phyloP scores from a whole-genome alignment of 1,140 invertebrate genomes.

The Drosophila parvula region DNA sequence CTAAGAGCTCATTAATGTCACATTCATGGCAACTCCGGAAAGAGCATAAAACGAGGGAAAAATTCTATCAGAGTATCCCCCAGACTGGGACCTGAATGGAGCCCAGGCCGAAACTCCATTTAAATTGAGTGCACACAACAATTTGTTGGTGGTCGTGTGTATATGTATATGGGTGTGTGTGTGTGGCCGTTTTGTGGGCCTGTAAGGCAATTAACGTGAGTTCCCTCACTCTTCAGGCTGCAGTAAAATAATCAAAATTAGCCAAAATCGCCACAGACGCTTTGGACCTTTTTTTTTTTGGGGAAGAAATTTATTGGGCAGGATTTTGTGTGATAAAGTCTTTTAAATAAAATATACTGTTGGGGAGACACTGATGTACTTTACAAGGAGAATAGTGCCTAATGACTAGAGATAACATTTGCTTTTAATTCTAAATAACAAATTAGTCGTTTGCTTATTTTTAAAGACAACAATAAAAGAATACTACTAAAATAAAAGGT shows the following conservation, averaged over 20 bases:
- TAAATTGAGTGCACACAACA: constrained; percentile 71
- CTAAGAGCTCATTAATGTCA: constrained; percentile 79
- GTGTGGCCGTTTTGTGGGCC: constrained; percentile 27
- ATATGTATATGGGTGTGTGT: constrained; percentile 9
- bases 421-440: neutral
- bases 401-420: too few species aligned
- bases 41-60: constrained; percentile 68
- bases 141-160: constrained; percentile 29
- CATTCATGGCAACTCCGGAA: constrained; percentile 69
- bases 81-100: constrained; percentile 6
- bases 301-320: constrained; percentile 42
- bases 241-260: constrained; percentile 81
- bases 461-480: neutral
- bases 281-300: constrained; percentile 31
- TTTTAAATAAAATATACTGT: neutral
- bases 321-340: constrained; percentile 2
- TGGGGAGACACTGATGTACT: neutral
- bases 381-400: neutral
- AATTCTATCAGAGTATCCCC: constrained; percentile 66
- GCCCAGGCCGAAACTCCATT: constrained; percentile 45
- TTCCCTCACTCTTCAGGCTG: constrained; percentile 40
- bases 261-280: constrained; percentile 55
- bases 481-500: neutral
- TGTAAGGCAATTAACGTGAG: constrained; percentile 67
- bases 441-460: neutral